A percentile compares a stretch with the other conserved stretches of the same genome.
phyloP scores from a whole-genome alignment of 2,113 vertebrate species.

The Syrmaticus mikado region DNA sequence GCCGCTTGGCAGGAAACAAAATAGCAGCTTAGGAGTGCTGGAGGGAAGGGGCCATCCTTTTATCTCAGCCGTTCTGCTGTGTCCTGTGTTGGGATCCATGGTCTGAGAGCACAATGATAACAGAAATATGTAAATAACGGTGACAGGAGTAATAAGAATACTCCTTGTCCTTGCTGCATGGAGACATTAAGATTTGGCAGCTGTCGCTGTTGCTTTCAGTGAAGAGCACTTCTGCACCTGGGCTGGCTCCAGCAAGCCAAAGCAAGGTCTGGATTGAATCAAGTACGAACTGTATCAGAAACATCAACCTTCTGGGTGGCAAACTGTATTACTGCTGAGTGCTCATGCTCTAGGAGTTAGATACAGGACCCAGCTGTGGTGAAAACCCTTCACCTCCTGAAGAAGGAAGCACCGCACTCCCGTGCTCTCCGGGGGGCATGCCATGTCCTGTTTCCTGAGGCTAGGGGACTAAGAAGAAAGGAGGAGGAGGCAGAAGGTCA shows the following conservation, averaged over 20 bases:
- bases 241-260: not conserved
- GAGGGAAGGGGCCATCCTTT: not conserved
- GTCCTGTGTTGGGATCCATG: not conserved
- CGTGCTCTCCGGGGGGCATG: not conserved
- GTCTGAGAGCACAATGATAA: constrained; percentile 10
- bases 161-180: not conserved
- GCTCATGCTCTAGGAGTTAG: not conserved
- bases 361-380: not conserved
- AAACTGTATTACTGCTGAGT: fast-evolving
- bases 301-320: not conserved
- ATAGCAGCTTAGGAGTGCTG: not conserved
- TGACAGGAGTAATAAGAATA: not conserved
- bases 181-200: not conserved
- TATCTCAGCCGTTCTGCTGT: not conserved
- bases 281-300: not conserved
- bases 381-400: not conserved
- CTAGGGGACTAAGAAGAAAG: not conserved
- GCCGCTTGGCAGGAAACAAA: not conserved
- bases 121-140: not conserved
- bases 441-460: not conserved
- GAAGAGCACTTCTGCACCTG: not conserved
- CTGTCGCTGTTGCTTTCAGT: not conserved
- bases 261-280: not conserved
- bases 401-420: too few relatives aligned
- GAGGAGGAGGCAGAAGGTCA: not conserved